A percentile compares a stretch with the other conserved stretches of the same genome.
Evolutionary conservation across 2,888 invertebrate genomes (phyloP).

Genomic region (Steinernema scapterisci): DNA sequence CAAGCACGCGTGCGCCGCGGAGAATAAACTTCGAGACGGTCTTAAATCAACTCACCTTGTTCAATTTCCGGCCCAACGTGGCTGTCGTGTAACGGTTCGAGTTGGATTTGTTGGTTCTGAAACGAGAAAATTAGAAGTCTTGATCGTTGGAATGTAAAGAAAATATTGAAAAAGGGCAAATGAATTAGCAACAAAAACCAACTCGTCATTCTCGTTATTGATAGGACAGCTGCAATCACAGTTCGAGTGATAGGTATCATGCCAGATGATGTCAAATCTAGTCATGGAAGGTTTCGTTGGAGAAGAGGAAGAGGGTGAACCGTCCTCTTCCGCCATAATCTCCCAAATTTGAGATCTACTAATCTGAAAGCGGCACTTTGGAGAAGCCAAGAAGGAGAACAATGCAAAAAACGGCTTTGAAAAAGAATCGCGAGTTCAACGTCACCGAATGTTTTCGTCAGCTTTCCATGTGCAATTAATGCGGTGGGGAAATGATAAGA

Average conservation of each 20-base stretch:
- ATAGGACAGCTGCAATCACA: slow-evolving; percentile 27
- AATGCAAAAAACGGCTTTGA: neutral
- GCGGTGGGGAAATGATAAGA: slow-evolving; percentile 26
- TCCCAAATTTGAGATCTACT: slow-evolving; percentile 32
- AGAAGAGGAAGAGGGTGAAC: neutral
- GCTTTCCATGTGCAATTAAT: slow-evolving; percentile 24
- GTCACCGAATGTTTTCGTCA: slow-evolving; percentile 14
- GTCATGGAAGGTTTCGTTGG: slow-evolving; percentile 7
- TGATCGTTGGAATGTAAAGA: neutral
- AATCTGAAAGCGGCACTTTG: neutral
- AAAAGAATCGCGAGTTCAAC: neutral
- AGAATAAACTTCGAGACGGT: neutral
- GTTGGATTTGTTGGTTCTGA: neutral
- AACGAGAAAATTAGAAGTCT: neutral
- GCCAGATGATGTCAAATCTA: slow-evolving; percentile 30
- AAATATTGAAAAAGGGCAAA: neutral
- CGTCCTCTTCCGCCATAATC: slow-evolving; percentile 2
- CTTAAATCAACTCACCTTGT: slow-evolving; percentile 31
- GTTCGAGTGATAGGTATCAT: slow-evolving; percentile 20
- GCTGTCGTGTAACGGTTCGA: slow-evolving; percentile 23
- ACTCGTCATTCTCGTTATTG: slow-evolving; percentile 27
- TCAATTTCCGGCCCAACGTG: slow-evolving; percentile 30
- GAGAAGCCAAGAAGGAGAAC: neutral
- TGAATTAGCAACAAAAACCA: slow-evolving; percentile 3
- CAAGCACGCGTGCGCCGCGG: neutral